Evolutionary conservation across 2,888 invertebrate species (phyloP).

Genomic region (Drosophila atripex): DNA sequence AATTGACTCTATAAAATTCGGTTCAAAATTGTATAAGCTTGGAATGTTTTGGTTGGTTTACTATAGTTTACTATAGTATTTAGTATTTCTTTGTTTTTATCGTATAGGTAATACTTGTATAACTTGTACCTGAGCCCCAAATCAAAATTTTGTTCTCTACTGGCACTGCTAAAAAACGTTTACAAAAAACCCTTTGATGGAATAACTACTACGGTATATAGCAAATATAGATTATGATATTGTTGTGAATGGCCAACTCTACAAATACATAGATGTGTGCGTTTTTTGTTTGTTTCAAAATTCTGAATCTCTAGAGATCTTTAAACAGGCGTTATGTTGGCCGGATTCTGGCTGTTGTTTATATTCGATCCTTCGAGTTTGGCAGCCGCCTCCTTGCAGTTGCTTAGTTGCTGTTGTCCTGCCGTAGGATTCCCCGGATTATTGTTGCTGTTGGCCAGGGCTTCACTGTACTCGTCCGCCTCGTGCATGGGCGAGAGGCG

Average conservation of each 20-base stretch:
- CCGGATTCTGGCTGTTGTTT: constrained; percentile 43
- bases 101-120: constrained; percentile 64
- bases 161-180: constrained; percentile 49
- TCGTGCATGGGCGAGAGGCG: constrained; percentile 94
- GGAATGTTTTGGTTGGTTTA: constrained; percentile 29
- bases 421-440: constrained; percentile 41
- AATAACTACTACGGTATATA: constrained; percentile 57
- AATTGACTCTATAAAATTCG: constrained; percentile 44
- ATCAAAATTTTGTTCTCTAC: constrained; percentile 41
- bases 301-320: background rate
- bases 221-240: constrained; percentile 42
- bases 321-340: constrained; percentile 78
- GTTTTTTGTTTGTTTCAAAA: constrained; percentile 16
- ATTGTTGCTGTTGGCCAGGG: constrained; percentile 25
- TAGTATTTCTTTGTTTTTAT: constrained; percentile 4
- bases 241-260: constrained; percentile 27
- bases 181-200: constrained; percentile 37
- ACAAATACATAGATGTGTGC: constrained; percentile 29
- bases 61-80: constrained; percentile 19
- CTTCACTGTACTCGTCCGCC: constrained; percentile 87
- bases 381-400: constrained; percentile 61
- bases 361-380: constrained; percentile 56
- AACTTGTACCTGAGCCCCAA: constrained; percentile 61
- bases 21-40: constrained; percentile 42
- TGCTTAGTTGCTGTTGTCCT: constrained; percentile 26